These are phyloP conservation scores for Leptosomus discolor DNA, from an alignment of 2,113 vertebrate genomes.

Conservation along the genomic window DNA sequence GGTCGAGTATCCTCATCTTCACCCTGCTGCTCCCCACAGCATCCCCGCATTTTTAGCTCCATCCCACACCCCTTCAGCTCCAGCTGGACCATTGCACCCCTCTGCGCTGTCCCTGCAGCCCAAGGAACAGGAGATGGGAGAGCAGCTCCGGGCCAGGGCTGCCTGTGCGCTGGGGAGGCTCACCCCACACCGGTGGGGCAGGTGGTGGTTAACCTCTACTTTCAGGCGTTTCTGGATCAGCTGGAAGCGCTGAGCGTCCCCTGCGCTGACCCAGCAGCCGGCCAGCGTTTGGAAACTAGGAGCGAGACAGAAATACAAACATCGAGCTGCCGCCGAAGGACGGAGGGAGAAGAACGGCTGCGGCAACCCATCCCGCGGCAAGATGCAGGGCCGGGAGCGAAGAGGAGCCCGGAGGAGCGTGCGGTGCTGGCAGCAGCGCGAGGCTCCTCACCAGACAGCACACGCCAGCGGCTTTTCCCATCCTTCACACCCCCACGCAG, in stretches of 20 bases:
- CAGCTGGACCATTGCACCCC: neutral
- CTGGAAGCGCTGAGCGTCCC: fast-evolving
- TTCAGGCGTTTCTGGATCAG: neutral
- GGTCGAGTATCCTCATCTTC: fast-evolving
- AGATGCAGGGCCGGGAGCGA: neutral
- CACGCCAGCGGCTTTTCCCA: neutral
- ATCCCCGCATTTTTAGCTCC: neutral
- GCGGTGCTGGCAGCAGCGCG: fast-evolving
- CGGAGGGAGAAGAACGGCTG: neutral
- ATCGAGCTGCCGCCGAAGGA: neutral
- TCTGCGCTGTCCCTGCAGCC: neutral
- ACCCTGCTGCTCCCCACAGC: neutral
- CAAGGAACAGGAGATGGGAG: neutral
- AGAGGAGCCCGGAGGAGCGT: neutral
- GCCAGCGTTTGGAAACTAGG: fast-evolving
- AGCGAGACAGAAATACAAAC: neutral
- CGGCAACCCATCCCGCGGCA: neutral
- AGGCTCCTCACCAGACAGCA: neutral
- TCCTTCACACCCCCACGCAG: neutral
- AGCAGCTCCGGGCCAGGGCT: neutral
- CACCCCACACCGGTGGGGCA: fast-evolving
- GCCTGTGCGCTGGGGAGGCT: neutral
- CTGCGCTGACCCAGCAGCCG: neutral
- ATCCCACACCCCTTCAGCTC: neutral
- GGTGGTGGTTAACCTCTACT: neutral